Evolutionary conservation across 2,113 vertebrate species (phyloP), one percentile per base, ranked within the genome.

Genomic region (Anser cygnoides): DNA sequence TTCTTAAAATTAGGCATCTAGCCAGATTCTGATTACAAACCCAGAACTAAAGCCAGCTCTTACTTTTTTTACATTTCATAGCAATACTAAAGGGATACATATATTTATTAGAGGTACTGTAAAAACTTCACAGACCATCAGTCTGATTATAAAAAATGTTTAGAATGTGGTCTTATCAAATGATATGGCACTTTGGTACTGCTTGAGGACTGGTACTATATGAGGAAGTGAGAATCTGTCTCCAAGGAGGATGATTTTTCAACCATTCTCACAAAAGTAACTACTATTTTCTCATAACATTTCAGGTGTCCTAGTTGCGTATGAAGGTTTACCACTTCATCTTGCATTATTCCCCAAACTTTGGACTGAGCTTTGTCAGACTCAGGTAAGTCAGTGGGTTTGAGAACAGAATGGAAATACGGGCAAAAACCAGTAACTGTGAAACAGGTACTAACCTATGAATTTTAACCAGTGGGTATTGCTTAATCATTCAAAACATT

Each of bases 331-430:
- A 77, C 99, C 99, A 37, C 98, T 99, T 92, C 99, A 99, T 95
- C 98, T 99, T 31, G 98, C 99, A 5, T 98, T 99, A 74, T 99
- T 99, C 93, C 99, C 99, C 87, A 99, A 99, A 96, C 98, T 99
- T 72, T 99, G 99, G 99, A 99, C 99, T 26, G 99, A 99, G 97
- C 98, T 99, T 46, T 99, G 98, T 95, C 99, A 99, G 97, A 99
- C 99, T 74, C 99, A 99, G 99, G 99, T 99, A 97, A 97, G 43
- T 71, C 94, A 90, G 78, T n/a, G 37, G 73, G 41, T 78, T 84
- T 82, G 57, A 88, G 73, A 95, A 28, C 0, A 3, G 54, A 21
- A 28, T 22, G 46, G 29, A 59, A 90, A 71, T 43, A 29, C 3
- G 25, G 80, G 43, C 49, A 39, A 39, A 93, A 41, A 10, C 11